Evolutionary conservation across 2,797 vertebrate species (phyloP).

Genomic region (Spondyliosoma cantharus): DNA sequence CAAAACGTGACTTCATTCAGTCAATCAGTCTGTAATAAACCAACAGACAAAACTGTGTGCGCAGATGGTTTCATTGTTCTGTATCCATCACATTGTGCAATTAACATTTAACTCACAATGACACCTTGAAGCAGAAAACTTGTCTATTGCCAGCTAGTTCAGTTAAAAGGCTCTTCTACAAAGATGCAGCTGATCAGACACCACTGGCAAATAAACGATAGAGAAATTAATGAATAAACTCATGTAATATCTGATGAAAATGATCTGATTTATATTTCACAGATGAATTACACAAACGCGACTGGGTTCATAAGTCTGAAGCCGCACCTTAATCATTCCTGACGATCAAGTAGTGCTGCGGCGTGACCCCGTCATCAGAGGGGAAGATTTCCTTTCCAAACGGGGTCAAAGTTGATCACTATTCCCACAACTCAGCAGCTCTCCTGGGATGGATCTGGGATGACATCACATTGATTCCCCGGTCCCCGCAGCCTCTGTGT

Average conservation of each 20-base stretch:
- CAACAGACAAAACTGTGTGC: too few relatives aligned
- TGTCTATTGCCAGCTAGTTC: too few relatives aligned
- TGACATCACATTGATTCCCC: slow-evolving; percentile 74
- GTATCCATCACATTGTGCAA: too few relatives aligned
- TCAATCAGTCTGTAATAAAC: too few relatives aligned
- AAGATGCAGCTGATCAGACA: background rate
- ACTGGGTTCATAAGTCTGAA: slow-evolving; percentile 9
- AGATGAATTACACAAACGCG: background rate
- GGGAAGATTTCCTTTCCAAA: slow-evolving; percentile 55
- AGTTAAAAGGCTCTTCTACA: background rate
- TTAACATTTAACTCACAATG: too few relatives aligned
- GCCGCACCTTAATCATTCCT: slow-evolving; percentile 34
- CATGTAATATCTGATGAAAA: background rate
- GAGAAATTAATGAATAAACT: background rate
- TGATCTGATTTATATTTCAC: background rate
- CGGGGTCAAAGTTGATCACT: slow-evolving; percentile 63
- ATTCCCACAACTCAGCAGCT: slow-evolving; percentile 48
- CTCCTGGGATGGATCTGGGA: slow-evolving; percentile 54
- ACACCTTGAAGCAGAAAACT: too few relatives aligned
- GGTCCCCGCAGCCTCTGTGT: slow-evolving; percentile 42
- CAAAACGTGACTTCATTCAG: too few relatives aligned
- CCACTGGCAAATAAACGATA: background rate
- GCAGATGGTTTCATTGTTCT: too few relatives aligned
- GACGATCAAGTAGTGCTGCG: slow-evolving; percentile 52
- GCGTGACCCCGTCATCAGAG: slow-evolving; percentile 41